Conservation (phyloP, 2,113 vertebrate genomes). For the Pomatorhinus ruficollis region DNA sequence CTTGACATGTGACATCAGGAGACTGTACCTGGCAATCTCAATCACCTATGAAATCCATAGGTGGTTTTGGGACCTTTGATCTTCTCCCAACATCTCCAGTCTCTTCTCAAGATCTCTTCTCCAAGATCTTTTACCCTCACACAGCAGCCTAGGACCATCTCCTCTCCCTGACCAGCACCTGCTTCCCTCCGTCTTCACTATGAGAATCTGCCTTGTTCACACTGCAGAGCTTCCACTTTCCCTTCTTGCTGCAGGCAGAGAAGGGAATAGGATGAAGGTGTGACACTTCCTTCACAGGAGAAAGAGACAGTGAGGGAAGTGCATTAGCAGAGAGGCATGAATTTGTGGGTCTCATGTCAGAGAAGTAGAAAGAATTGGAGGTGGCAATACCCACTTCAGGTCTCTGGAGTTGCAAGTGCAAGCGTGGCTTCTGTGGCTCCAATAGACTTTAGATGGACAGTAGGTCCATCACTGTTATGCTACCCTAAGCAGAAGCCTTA, state of each 20-base stretch:
- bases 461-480: neutral
- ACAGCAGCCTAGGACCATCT: neutral
- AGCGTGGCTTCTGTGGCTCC: neutral
- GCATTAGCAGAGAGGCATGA: neutral
- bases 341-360: neutral
- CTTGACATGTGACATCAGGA: neutral
- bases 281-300: neutral
- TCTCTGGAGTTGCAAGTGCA: neutral
- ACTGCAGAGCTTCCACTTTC: neutral
- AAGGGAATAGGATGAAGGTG: neutral
- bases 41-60: neutral
- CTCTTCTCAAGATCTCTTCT: too few relatives aligned
- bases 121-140: neutral
- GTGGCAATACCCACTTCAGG: neutral
- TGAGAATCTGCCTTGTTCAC: neutral
- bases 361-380: neutral
- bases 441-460: neutral
- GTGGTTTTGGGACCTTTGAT: neutral
- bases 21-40: neutral
- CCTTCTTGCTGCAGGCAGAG: neutral
- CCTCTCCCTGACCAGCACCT: neutral
- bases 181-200: neutral
- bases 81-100: neutral
- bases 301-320: neutral
- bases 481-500: neutral